Base-by-base conservation (phyloP, 2,113 vertebrate species). In the Menura novaehollandiae region DNA sequence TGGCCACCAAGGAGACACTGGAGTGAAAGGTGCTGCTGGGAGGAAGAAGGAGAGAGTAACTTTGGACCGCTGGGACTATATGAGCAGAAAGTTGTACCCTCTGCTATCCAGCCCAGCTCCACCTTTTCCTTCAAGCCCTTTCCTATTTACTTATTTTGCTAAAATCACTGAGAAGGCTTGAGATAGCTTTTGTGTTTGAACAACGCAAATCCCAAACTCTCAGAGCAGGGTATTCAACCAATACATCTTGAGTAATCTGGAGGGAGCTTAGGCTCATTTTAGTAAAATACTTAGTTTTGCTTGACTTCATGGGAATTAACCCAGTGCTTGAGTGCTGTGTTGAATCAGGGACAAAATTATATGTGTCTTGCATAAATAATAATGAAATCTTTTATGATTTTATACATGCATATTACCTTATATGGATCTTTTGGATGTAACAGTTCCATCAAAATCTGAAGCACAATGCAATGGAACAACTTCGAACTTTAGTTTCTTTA, bases 261-360 rank as follows among this genome's bases (percentile, higher is more conserved):
- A 15, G 32, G 62, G 46, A 88, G 24, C 13, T 76, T 84, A 46
- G 75, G 30, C 46, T 88, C 20, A 49, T 90, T 77, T 88, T 73
- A 73, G 53, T 75, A 56, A 91, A 93, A 80, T 56, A 68, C 24
- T 91, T 85, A 49, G 37, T 44, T 85, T 85, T 90, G 58, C 71
- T 80, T 76, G 63, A 79, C 78, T 82, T 93, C 18, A 69, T 64
- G 62, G 81, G 71, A 91, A 73, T 66, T 82, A 85, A 90, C n/a
- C 28, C 44, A 82, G 41, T 44, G 39, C 51, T 91, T 59, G n/a
- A 83, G 43, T 78, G 35, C 19, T 79, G 22, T 68, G 26, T 55
- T 82, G 78, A 77, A 84, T 77, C 53, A 53, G 27, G 20, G 33
- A 49, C 35, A 91, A 91, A 88, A 91, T 53, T 52, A 13, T 28